Conservation (phyloP, 1,140 invertebrate genomes). For the Nasonia vitripennis region DNA sequence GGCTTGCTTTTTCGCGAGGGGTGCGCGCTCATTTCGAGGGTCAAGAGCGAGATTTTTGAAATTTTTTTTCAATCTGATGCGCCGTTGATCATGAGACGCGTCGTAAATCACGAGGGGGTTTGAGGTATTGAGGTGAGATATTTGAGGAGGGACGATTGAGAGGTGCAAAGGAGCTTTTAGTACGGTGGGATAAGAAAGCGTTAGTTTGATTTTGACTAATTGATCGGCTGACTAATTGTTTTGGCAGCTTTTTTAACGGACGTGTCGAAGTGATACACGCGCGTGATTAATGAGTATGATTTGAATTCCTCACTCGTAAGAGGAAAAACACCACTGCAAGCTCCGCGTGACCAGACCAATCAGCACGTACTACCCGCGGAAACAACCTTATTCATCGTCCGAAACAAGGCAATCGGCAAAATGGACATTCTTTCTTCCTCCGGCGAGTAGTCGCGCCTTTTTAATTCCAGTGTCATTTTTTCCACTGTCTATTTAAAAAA, state of each 20-base stretch:
- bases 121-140: no score
- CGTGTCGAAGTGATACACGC: no score
- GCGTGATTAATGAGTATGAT: no score
- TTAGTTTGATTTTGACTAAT: neutral
- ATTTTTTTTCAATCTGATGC: neutral
- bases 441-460: slow-evolving; percentile 25
- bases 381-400: neutral
- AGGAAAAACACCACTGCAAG: neutral
- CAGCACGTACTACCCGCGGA: neutral
- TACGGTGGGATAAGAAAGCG: no score
- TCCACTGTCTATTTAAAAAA: neutral
- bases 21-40: neutral
- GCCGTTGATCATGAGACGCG: no score
- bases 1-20: neutral
- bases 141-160: no score
- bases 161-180: neutral
- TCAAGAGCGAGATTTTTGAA: neutral
- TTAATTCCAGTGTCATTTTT: slow-evolving; percentile 53
- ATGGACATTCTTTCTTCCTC: slow-evolving; percentile 25
- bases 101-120: no score
- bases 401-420: slow-evolving; percentile 33
- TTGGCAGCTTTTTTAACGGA: neutral
- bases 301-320: neutral
- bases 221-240: neutral
- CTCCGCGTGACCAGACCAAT: neutral